A percentile compares a stretch with the other conserved stretches of the same genome.
Evolutionary conservation across 2,113 vertebrate genomes (phyloP).

Genomic region (Cebidichthys violaceus): DNA sequence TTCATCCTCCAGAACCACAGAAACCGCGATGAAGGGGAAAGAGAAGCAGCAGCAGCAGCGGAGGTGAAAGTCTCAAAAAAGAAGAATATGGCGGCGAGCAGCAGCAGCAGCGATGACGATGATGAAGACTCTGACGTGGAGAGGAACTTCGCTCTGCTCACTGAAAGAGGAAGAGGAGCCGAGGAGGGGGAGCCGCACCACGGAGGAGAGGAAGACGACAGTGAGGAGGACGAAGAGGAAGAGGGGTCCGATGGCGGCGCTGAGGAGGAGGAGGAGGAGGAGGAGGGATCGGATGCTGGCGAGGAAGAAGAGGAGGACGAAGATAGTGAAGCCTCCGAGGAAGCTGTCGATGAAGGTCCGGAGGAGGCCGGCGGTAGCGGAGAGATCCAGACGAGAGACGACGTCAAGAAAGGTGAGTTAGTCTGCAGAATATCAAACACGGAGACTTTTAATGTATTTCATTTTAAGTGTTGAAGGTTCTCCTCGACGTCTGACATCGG

Average conservation of each 20-base stretch:
- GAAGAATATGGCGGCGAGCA: background rate
- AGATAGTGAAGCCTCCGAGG: constrained; percentile 2
- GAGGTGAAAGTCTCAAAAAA: background rate
- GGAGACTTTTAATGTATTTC: too few species aligned
- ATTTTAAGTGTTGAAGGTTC: too few species aligned
- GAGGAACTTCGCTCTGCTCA: constrained; percentile 57
- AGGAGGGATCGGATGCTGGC: background rate
- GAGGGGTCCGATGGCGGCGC: background rate
- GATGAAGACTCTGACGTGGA: constrained; percentile 63
- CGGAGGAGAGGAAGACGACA: background rate
- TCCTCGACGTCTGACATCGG: too few species aligned
- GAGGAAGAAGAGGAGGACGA: background rate
- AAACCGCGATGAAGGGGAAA: constrained; percentile 34
- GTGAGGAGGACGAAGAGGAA: background rate
- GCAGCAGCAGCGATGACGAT: background rate
- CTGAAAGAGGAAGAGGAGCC: constrained; percentile 16
- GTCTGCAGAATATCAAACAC: too few species aligned
- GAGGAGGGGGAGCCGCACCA: background rate
- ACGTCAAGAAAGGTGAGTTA: constrained; percentile 63
- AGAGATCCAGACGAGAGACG: constrained; percentile 48
- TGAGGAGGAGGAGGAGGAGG: background rate
- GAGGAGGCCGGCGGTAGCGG: constrained; percentile 1
- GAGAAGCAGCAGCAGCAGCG: constrained; percentile 1
- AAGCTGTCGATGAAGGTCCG: background rate
- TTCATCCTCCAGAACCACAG: background rate